Conservation (phyloP, 2,797 vertebrate genomes). For the Alouatta caraya region DNA sequence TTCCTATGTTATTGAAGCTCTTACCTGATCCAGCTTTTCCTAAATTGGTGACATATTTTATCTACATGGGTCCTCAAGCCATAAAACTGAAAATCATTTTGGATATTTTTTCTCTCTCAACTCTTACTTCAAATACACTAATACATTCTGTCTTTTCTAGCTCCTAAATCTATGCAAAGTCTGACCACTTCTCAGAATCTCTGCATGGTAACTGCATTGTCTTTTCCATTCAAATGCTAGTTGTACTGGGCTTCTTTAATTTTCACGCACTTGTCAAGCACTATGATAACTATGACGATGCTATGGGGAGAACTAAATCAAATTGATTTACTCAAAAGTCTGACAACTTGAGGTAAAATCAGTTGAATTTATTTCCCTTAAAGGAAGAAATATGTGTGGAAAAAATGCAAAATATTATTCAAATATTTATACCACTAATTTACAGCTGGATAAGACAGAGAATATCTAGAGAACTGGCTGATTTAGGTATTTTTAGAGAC, state of each 20-base stretch:
- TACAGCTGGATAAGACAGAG: not conserved
- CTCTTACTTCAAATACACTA: not conserved
- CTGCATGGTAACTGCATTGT: not conserved
- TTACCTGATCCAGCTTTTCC: not conserved
- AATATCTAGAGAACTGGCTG: not conserved
- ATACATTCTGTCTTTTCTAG: not conserved
- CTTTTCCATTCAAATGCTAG: not conserved
- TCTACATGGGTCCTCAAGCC: not conserved
- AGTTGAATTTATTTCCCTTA: not conserved
- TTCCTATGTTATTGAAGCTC: not conserved
- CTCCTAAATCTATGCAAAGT: not conserved
- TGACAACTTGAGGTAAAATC: not conserved
- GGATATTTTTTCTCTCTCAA: not conserved
- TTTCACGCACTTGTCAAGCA: not conserved
- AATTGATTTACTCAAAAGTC: not conserved
- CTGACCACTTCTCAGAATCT: not conserved
- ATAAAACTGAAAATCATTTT: not conserved
- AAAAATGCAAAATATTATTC: not conserved
- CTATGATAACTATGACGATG: not conserved
- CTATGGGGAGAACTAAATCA: not conserved
- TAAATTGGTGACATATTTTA: not conserved
- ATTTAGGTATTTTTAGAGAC: not conserved
- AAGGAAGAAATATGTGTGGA: not conserved
- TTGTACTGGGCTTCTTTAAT: not conserved
- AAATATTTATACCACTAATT: not conserved